Conservation (phyloP, 2,888 invertebrate species). For the Andrena haemorrhoa region DNA sequence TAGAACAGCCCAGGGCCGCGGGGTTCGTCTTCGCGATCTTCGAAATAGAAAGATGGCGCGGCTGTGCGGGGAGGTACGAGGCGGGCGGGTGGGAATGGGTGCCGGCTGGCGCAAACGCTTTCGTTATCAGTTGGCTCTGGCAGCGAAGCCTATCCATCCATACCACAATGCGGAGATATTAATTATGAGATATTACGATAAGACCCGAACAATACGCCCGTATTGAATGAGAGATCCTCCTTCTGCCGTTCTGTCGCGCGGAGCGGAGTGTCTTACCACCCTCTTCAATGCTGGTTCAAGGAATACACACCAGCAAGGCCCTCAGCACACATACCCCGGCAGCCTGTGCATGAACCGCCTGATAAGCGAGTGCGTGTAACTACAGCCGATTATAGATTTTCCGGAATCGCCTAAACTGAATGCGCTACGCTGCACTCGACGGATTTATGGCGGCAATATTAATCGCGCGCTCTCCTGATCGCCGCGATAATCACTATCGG, state of each 20-base stretch:
- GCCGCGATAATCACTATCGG: too few relatives aligned
- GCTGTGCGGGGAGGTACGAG: neutral
- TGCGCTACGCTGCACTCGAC: constrained; percentile 38
- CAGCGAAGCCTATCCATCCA: constrained; percentile 84
- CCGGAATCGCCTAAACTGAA: constrained; percentile 50
- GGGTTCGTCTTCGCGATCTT: constrained; percentile 38
- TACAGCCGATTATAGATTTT: constrained; percentile 62
- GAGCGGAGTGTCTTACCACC: constrained; percentile 75
- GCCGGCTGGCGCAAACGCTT: constrained; percentile 78
- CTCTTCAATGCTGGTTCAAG: constrained; percentile 51
- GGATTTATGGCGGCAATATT: constrained; percentile 11
- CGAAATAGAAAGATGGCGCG: constrained; percentile 54
- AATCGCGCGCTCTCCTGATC: neutral
- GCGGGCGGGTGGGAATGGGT: constrained; percentile 33
- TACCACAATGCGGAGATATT: constrained; percentile 85
- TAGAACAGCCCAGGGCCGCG: constrained; percentile 10
- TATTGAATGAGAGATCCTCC: constrained; percentile 83
- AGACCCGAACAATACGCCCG: constrained; percentile 85
- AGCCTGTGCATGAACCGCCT: constrained; percentile 36
- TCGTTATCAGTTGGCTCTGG: constrained; percentile 84
- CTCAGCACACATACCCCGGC: constrained; percentile 43
- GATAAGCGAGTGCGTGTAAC: constrained; percentile 56
- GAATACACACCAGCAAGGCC: constrained; percentile 55
- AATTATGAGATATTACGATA: constrained; percentile 85
- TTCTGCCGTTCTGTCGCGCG: constrained; percentile 60